A percentile compares a stretch with the other conserved stretches of the same genome.
Evolutionary conservation across 1,140 invertebrate genomes (phyloP).

Genomic region (Panagrolaimus sp.): DNA sequence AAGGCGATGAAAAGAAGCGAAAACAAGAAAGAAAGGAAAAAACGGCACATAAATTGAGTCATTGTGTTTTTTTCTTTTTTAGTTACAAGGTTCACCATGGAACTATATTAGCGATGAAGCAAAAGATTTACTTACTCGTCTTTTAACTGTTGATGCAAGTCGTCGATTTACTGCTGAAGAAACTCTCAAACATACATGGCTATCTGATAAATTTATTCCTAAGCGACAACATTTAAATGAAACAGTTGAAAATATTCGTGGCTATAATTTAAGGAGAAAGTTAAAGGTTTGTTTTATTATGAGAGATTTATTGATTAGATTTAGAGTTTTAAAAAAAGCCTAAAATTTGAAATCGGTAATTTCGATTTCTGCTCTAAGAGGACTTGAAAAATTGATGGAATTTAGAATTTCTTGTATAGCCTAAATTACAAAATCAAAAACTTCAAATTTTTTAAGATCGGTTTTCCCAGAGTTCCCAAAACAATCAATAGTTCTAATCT

Average conservation of each 20-base stretch:
- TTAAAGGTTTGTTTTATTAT: conserved; percentile 67
- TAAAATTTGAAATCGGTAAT: too few species aligned
- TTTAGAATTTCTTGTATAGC: too few species aligned
- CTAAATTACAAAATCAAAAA: too few species aligned
- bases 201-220: conserved; percentile 79
- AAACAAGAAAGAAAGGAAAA: too few species aligned
- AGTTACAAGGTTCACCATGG: conserved; percentile 72
- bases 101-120: conserved; percentile 77
- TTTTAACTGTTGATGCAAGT: conserved; percentile 81
- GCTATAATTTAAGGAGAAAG: conserved; percentile 88
- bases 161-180: conserved; percentile 86
- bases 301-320: conserved; percentile 20
- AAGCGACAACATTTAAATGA: conserved; percentile 78
- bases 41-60: too few species aligned
- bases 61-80: conserved; percentile 14
- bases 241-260: conserved; percentile 90
- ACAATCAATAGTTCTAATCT: too few species aligned
- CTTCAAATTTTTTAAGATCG: too few species aligned
- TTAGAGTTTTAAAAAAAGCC: conserved; percentile 11
- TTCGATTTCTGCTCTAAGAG: too few species aligned
- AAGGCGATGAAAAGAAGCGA: too few species aligned
- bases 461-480: too few species aligned
- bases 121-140: conserved; percentile 83
- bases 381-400: too few species aligned
- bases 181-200: conserved; percentile 87